Evolutionary conservation across 2,113 vertebrate species (phyloP).

Genomic region (Danionella cerebrum): DNA sequence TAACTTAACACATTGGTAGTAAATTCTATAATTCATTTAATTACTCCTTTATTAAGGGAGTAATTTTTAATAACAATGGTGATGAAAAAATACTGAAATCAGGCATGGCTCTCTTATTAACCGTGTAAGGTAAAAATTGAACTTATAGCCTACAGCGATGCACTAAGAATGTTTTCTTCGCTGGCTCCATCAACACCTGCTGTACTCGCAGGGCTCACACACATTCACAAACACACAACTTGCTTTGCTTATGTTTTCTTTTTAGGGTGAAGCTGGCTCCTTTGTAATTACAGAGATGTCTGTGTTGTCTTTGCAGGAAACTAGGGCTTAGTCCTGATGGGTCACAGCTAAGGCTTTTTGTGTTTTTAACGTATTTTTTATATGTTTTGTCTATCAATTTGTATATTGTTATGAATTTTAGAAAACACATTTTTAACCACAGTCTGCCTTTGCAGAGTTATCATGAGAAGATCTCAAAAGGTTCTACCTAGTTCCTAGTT

Average conservation of each 20-base stretch:
- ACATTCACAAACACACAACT: conserved; percentile 40
- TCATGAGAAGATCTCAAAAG: too few relatives aligned
- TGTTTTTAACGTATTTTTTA: conserved; percentile 35
- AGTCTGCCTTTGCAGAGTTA: too few relatives aligned
- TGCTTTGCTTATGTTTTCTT: conserved; percentile 49
- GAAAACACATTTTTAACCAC: too few relatives aligned
- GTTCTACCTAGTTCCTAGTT: too few relatives aligned
- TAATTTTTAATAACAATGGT: too few relatives aligned
- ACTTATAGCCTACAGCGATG: neutral
- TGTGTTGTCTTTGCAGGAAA: conserved; percentile 61
- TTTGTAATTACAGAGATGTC: conserved; percentile 65
- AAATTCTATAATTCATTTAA: too few relatives aligned
- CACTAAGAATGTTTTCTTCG: neutral
- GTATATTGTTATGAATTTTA: too few relatives aligned
- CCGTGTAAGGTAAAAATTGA: neutral
- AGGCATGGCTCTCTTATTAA: too few relatives aligned
- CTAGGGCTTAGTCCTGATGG: conserved; percentile 61
- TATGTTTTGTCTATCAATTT: too few relatives aligned
- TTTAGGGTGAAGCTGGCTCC: conserved; percentile 48
- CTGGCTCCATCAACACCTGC: conserved; percentile 4
- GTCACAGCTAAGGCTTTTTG: conserved; percentile 53
- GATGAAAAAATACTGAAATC: too few relatives aligned
- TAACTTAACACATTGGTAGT: too few relatives aligned
- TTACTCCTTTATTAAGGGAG: too few relatives aligned
- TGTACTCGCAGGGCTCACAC: conserved; percentile 25